Base-by-base conservation (phyloP, 2,113 vertebrate species). In the Rhinopomastus cyanomelas region DNA sequence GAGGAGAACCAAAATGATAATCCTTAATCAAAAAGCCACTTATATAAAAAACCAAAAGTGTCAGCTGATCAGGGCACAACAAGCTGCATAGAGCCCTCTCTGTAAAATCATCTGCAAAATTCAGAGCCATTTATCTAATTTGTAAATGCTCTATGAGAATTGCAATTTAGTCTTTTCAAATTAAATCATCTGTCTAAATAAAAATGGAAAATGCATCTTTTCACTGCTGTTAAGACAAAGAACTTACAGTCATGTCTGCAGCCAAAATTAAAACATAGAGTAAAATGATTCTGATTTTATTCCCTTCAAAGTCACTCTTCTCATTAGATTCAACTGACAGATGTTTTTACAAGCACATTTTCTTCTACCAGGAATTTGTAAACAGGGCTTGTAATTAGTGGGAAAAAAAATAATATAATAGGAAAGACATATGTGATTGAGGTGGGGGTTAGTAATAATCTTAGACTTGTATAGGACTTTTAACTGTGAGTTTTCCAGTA, bases 111-210 rank as follows among this genome's bases (percentile, higher is more conserved):
- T 52, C 39, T 52, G 22, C 11, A 57, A 4, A 60, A 75, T 44
- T 87, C 48, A 87, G 52, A 75, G 36, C 18, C 34, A 8, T 49
- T 91, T 42, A 60, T 84, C 20, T 88, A 83, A 95, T 92, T 93
- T 91, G 9, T 83, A 78, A 78, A 13, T 44, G 19, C 68, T 53
- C 22, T 51, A 42, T 59, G 36, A 81, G 57, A 88, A 89, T 88
- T 78, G 37, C 4, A 57, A 84, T 92, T 78, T 81, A 3, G 8
- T n/a, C 73, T 84, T 88, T 92, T 88, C 22, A 94, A 88, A 91
- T 89, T 68, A 88, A 91, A 88, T 88, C 16, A 78, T 72, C 32
- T 78, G 44, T 85, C 61, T 34, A 86, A 89, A 86, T 81, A 88
- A 89, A 93, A 89, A 75, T 53, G 49, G 26, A 75, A 85, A 79